These are phyloP conservation scores for Bombyx mandarina DNA, from an alignment of 1,140 invertebrate species.

Conservation along the genomic window DNA sequence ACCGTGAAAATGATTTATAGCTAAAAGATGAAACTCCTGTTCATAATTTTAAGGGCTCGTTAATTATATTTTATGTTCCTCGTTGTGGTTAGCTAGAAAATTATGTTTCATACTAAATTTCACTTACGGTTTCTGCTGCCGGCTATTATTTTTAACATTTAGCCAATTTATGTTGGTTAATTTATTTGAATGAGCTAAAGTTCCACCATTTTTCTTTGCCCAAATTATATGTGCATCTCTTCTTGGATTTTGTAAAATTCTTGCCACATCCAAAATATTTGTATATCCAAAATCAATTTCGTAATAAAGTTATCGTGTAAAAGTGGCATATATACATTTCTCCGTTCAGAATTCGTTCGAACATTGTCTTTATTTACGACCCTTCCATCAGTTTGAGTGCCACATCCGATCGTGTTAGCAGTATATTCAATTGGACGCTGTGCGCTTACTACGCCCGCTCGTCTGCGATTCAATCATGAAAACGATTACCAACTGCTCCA, in stretches of 20 bases:
- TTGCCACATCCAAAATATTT: too few relatives aligned
- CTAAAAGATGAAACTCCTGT: neutral
- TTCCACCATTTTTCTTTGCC: neutral
- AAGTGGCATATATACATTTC: too few relatives aligned
- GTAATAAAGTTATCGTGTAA: too few relatives aligned
- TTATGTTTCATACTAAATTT: neutral
- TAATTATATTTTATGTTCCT: neutral
- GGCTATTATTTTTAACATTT: neutral
- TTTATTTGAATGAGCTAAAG: neutral
- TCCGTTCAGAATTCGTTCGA: too few relatives aligned
- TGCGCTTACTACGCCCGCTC: slow-evolving; percentile 4
- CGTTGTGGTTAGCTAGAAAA: neutral
- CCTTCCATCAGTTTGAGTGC: slow-evolving; percentile 19
- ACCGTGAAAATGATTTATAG: neutral
- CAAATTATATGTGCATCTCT: too few relatives aligned
- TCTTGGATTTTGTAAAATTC: too few relatives aligned
- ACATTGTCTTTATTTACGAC: slow-evolving; percentile 1
- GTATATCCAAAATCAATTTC: too few relatives aligned
- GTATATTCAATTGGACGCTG: slow-evolving; percentile 30
- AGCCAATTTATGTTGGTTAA: neutral
- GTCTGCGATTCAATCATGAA: slow-evolving; percentile 21
- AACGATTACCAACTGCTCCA: slow-evolving; percentile 29
- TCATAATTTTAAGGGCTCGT: neutral
- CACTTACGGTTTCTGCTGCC: neutral
- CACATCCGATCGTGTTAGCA: slow-evolving; percentile 30